phyloP scores from a whole-genome alignment of 2,888 invertebrate genomes.

The Lycaena phlaeas region DNA sequence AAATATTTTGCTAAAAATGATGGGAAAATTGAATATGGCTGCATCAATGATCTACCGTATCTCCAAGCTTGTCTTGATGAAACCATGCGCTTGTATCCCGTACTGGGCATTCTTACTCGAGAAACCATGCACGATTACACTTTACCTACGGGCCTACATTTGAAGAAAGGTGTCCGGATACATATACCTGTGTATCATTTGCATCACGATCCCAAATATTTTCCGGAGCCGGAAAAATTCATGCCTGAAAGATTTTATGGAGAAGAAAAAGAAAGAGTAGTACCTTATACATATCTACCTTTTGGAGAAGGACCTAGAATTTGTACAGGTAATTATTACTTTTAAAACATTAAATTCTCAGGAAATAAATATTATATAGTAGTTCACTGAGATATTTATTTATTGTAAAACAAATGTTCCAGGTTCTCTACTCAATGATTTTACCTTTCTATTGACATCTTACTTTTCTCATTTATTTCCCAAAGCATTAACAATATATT shows the following conservation, averaged over 20 bases:
- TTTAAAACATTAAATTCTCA: too few species aligned
- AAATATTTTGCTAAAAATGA: conserved; percentile 26
- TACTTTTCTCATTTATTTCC: too few species aligned
- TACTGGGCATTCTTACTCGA: conserved; percentile 34
- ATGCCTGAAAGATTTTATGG: conserved; percentile 42
- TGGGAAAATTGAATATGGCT: conserved; percentile 31
- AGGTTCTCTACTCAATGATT: too few species aligned
- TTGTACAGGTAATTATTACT: conserved; percentile 40
- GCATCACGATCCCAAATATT: conserved; percentile 38
- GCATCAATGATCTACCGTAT: conserved; percentile 34
- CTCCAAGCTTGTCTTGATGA: conserved; percentile 39
- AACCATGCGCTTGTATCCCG: conserved; percentile 41
- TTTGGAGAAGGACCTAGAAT: conserved; percentile 51
- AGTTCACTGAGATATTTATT: too few species aligned
- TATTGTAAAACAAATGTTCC: too few species aligned
- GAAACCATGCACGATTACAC: conserved; percentile 42
- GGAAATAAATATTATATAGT: too few species aligned
- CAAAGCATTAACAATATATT: too few species aligned
- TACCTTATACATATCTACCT: conserved; percentile 42
- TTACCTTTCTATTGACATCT: too few species aligned
- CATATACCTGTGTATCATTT: conserved; percentile 44
- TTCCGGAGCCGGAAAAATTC: conserved; percentile 40
- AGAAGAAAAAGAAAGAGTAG: conserved; percentile 32
- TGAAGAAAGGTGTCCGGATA: conserved; percentile 40
- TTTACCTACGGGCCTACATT: conserved; percentile 33